Base-by-base conservation (phyloP, 64 coral and sea anemone genomes). In the Porites australiensis region DNA sequence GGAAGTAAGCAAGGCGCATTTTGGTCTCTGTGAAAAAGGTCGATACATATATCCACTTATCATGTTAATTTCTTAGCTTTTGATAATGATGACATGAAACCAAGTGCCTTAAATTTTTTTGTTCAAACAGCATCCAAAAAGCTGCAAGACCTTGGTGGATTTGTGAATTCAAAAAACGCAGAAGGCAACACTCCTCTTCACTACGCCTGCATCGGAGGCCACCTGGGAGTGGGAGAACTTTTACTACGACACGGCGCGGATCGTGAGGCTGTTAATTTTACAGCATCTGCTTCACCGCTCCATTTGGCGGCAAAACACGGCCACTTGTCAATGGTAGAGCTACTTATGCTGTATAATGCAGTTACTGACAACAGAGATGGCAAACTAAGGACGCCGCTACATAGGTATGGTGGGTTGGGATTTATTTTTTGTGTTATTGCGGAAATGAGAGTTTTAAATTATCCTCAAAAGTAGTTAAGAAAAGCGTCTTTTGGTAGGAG, bases 241-340 rank as follows among this genome's bases (percentile, higher is more conserved):
- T 48, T 84, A 13, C 22, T 84, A 69, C 81, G 81, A 4, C 18
- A 84, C 8, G 61, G 81, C 8, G 81, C 81, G 44, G 81, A 84
- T 60, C 46, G 5, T n/a, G 16, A 84, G 23, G 47, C 81, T 14
- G 8, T 51, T 19, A 65, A 46, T 46, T 64, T 2, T 19, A 46
- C 69, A 12, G 44, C 47, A 53, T 50, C 44, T 12, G 46, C 16
- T 0, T 68, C 63, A 8, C 81, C 81, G 11, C 62, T 84, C 9
- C 81, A 84, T 67, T 63, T 67, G 49, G 81, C 81, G 20, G 81
- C 81, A 22, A 84, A 84, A 22, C 46, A 47, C 13, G 81, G 81
- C 21, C 44, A 84, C 81, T 22, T 84, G 6, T 20, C 81, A 1
- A 10, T 45, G 81, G 81, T 84, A 19, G 62, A 84, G 49, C 81